Evolutionary conservation across 1,140 invertebrate genomes (phyloP).

Genomic region (Lordiphosa clarofinis): DNA sequence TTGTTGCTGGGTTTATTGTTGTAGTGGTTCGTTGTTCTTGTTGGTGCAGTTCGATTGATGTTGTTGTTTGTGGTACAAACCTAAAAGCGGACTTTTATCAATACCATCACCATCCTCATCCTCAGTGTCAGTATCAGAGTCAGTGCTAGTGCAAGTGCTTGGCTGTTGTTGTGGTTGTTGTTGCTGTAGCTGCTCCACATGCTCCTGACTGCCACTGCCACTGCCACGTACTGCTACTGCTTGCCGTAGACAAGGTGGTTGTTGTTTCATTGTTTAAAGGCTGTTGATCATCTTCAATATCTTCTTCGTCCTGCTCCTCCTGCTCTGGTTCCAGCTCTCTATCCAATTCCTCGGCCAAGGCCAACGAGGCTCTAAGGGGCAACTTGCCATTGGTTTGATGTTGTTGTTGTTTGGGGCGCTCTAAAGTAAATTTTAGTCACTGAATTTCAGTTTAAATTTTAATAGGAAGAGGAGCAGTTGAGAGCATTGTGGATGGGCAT

Average conservation of each 20-base stretch:
- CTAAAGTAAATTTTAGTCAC: slow-evolving; percentile 76
- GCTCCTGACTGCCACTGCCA: slow-evolving; percentile 40
- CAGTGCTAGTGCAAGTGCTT: slow-evolving; percentile 38
- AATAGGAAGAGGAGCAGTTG: slow-evolving; percentile 25
- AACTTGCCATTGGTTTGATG: slow-evolving; percentile 32
- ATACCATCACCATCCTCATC: slow-evolving; percentile 78
- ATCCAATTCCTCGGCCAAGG: slow-evolving; percentile 64
- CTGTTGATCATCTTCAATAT: slow-evolving; percentile 70
- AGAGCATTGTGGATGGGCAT: slow-evolving; percentile 30
- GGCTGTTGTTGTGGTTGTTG: slow-evolving; percentile 41
- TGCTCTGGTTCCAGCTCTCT: slow-evolving; percentile 28
- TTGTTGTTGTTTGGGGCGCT: slow-evolving; percentile 38
- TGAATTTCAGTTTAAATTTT: slow-evolving; percentile 38
- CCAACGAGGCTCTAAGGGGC: slow-evolving; percentile 57
- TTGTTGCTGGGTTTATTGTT: slow-evolving; percentile 12
- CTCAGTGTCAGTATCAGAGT: slow-evolving; percentile 54
- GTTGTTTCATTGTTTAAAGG: slow-evolving; percentile 65
- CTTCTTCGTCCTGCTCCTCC: slow-evolving; percentile 52
- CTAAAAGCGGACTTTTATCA: slow-evolving; percentile 78
- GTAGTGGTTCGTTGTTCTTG: neutral
- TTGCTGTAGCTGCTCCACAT: slow-evolving; percentile 41
- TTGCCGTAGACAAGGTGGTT: slow-evolving; percentile 50
- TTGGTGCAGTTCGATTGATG: slow-evolving; percentile 11
- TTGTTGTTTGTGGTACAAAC: slow-evolving; percentile 69
- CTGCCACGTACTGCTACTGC: slow-evolving; percentile 36